Evolutionary conservation across 2,797 vertebrate species (phyloP).

Genomic region (Catamblyrhynchus diadema): DNA sequence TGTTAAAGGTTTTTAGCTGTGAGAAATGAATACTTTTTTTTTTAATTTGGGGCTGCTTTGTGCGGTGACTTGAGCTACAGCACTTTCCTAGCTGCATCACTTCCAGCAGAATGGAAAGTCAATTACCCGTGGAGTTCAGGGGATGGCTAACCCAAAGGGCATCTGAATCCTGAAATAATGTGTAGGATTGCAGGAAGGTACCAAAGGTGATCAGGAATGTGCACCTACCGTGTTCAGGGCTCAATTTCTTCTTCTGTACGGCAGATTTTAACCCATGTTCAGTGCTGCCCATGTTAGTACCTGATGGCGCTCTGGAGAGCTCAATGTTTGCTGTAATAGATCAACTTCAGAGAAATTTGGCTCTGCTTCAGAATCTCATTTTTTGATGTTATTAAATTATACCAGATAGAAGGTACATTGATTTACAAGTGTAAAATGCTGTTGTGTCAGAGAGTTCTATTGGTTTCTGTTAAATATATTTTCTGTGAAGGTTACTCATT

Average conservation of each 20-base stretch:
- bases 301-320: background rate
- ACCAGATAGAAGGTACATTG: background rate
- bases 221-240: fast-evolving
- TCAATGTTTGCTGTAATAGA: background rate
- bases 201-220: background rate
- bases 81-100: background rate
- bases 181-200: background rate
- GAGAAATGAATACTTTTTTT: background rate
- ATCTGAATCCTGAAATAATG: background rate
- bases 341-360: background rate
- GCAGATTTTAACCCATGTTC: background rate
- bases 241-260: background rate
- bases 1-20: background rate
- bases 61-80: background rate
- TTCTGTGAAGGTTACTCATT: background rate
- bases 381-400: background rate
- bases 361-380: background rate
- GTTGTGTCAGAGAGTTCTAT: background rate
- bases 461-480: slow-evolving; percentile 19
- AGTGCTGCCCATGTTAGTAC: background rate
- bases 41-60: background rate
- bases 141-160: background rate
- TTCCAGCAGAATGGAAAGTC: background rate
- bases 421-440: background rate
- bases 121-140: background rate